Conservation (phyloP, 2,113 vertebrate species). For the Percina caprodes region DNA sequence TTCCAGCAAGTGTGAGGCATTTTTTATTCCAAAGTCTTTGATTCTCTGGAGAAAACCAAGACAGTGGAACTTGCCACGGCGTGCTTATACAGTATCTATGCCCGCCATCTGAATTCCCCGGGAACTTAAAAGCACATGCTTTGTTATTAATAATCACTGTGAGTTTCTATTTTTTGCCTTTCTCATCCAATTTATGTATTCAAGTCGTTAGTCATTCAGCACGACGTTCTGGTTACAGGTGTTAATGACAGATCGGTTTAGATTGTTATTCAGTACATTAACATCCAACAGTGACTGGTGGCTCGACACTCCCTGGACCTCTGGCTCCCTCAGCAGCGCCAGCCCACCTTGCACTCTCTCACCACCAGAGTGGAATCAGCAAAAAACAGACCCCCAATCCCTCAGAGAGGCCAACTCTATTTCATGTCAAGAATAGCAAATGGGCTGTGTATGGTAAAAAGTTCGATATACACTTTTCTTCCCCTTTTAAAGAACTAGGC, state of each 20-base stretch:
- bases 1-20: conserved; percentile 46
- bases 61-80: conserved; percentile 38
- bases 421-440: conserved; percentile 76
- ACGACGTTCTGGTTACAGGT: conserved; percentile 63
- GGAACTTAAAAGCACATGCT: conserved; percentile 42
- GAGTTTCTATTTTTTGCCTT: conserved; percentile 63
- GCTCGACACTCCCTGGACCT: conserved; percentile 59
- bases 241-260: conserved; percentile 72
- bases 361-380: conserved; percentile 71
- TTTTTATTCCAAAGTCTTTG: conserved; percentile 63
- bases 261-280: conserved; percentile 74
- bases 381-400: conserved; percentile 58
- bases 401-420: conserved; percentile 64
- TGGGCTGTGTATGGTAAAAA: conserved; percentile 56
- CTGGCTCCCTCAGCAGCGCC: conserved; percentile 48
- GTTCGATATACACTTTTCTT: conserved; percentile 45
- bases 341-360: conserved; percentile 63
- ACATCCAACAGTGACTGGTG: conserved; percentile 57
- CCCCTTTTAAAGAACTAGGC: conserved; percentile 10
- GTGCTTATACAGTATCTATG: conserved; percentile 19
- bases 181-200: conserved; percentile 55
- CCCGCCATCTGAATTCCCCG: conserved; percentile 58
- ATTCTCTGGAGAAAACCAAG: conserved; percentile 53
- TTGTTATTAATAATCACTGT: conserved; percentile 68
- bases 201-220: conserved; percentile 65